Evolutionary conservation across 92 coral and sea anemone genomes (phyloP).

Genomic region (Pocillopora meandrina): DNA sequence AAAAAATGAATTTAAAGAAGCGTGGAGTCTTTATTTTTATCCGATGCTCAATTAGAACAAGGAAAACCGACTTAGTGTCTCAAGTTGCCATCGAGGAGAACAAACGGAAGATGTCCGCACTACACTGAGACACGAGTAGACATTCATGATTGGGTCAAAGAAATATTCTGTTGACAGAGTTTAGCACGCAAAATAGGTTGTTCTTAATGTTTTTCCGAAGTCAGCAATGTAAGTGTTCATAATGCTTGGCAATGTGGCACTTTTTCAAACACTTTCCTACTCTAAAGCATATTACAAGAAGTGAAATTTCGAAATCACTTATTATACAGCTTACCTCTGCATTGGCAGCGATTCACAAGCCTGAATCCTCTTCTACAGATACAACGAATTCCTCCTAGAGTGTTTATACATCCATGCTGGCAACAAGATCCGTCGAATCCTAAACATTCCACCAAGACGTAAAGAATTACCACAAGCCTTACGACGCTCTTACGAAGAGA

Average conservation of each 20-base stretch:
- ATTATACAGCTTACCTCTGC: slow-evolving; percentile 10
- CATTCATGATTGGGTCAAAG: not conserved
- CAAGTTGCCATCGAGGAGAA: not conserved
- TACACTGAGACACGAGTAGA: not conserved
- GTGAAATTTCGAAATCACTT: not conserved
- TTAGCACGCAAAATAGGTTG: not conserved
- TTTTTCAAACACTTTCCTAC: not conserved
- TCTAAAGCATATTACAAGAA: not conserved
- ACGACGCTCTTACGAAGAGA: not conserved
- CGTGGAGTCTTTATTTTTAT: no score
- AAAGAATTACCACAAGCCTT: not conserved
- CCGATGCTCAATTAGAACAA: not conserved
- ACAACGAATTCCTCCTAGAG: slow-evolving; percentile 7
- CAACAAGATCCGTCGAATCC: slow-evolving; percentile 26
- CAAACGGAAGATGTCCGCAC: not conserved
- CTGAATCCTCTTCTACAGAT: slow-evolving; percentile 24
- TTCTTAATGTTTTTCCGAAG: not conserved
- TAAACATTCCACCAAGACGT: not conserved
- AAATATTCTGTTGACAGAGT: not conserved
- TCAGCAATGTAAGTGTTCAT: not conserved
- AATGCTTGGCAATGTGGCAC: not conserved
- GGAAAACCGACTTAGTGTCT: not conserved
- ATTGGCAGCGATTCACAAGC: slow-evolving; percentile 20
- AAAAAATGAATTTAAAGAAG: not conserved
- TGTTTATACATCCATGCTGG: slow-evolving; percentile 17